Percentiles rank a stretch among this genome's conserved stretches.
Evolutionary conservation across 2,113 vertebrate species (phyloP).

Genomic region (Nibea albiflora): DNA sequence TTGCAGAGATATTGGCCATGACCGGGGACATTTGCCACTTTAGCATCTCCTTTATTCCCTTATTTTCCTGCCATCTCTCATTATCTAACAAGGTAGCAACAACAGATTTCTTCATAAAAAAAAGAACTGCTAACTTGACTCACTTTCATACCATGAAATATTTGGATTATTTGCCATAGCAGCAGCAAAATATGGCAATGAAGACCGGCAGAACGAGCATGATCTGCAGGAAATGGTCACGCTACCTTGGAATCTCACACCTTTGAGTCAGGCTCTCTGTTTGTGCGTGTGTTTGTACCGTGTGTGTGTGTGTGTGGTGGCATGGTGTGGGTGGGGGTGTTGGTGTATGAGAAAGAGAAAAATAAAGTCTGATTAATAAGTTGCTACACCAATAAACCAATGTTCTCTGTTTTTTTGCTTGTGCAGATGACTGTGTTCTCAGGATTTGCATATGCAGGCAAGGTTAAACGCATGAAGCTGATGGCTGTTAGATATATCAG

Average conservation of each 20-base stretch:
- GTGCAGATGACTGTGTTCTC: neutral
- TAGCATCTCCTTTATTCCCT: neutral
- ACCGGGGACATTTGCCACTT: neutral
- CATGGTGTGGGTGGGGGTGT: neutral
- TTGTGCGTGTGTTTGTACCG: neutral
- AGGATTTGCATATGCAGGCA: constrained; percentile 1
- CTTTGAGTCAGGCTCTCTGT: neutral
- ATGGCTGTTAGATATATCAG: neutral
- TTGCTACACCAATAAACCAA: neutral
- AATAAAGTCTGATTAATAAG: neutral
- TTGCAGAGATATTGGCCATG: neutral
- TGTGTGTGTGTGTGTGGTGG: neutral
- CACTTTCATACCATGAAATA: neutral
- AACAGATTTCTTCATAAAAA: neutral
- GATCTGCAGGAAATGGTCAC: constrained; percentile 56
- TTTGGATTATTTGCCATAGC: neutral
- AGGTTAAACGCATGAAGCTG: neutral
- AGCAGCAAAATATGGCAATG: neutral
- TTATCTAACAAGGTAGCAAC: neutral
- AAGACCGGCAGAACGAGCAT: neutral
- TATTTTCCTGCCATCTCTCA: too few relatives aligned
- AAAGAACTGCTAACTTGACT: neutral
- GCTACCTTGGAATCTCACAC: constrained; percentile 3
- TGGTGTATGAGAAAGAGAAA: neutral
- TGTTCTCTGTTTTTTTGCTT: too few relatives aligned